A percentile compares a stretch with the other conserved stretches of the same genome.
These are phyloP conservation scores for Podocnemis expansa DNA, from an alignment of 2,113 vertebrate genomes.

Conservation along the genomic window DNA sequence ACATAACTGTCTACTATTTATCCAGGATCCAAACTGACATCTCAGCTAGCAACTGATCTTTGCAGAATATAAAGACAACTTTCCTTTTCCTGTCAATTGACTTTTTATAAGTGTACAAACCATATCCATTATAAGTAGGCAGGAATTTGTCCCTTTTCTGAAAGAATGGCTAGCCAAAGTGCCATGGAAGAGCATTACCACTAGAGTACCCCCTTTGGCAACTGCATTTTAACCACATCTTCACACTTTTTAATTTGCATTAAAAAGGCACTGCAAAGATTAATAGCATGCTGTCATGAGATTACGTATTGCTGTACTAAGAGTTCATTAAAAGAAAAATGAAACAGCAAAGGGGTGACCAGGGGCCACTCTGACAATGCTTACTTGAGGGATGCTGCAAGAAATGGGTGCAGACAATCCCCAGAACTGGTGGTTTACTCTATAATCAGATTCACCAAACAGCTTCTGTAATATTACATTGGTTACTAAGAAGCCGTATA, in stretches of 20 bases:
- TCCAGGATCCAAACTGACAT: background rate
- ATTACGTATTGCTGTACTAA: background rate
- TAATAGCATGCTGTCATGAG: background rate
- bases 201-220: background rate
- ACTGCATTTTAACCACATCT: background rate
- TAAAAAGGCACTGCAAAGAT: background rate
- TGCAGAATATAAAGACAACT: background rate
- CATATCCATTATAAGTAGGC: background rate
- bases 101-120: background rate
- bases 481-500: too few relatives aligned
- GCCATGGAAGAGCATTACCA: background rate
- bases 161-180: background rate
- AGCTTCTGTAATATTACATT: too few relatives aligned
- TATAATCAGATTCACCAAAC: too few relatives aligned
- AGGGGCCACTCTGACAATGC: too few relatives aligned
- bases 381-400: too few relatives aligned
- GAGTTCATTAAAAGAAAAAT: background rate
- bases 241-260: background rate
- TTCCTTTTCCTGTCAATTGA: background rate
- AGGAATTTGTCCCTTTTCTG: background rate
- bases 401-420: too few relatives aligned
- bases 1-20: background rate
- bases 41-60: background rate
- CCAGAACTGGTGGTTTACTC: too few relatives aligned
- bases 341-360: background rate